Percentiles rank a stretch among this genome's conserved stretches.
These are phyloP conservation scores for Picathartes gymnocephalus DNA, from an alignment of 2,113 vertebrate species.

Conservation along the genomic window DNA sequence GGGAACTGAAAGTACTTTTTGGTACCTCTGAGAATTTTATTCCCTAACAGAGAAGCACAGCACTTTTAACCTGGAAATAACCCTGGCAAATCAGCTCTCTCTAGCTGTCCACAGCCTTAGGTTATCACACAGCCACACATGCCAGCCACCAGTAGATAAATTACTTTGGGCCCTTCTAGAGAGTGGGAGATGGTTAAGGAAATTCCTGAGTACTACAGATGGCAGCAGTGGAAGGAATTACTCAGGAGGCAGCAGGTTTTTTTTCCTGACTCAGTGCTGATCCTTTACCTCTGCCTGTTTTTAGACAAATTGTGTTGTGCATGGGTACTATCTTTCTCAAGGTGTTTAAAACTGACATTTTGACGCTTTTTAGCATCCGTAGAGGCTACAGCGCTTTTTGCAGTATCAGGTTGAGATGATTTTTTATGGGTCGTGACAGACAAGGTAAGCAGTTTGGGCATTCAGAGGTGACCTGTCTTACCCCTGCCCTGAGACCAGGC, in stretches of 20 bases:
- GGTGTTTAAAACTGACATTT: not conserved
- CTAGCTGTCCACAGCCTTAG: not conserved
- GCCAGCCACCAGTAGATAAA: not conserved
- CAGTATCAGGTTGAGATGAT: not conserved
- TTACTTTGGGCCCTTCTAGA: not conserved
- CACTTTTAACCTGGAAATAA: not conserved
- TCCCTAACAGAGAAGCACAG: not conserved
- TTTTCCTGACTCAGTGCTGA: not conserved
- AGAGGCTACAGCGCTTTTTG: not conserved
- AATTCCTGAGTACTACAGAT: not conserved
- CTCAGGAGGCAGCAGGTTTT: not conserved
- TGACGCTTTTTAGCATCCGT: not conserved
- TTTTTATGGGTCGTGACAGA: not conserved
- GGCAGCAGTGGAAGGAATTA: not conserved
- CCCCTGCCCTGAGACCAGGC: not conserved
- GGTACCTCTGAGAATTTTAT: not conserved
- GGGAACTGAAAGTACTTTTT: not conserved
- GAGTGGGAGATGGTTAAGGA: not conserved
- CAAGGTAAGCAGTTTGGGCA: not conserved
- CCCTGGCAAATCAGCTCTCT: not conserved
- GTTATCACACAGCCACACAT: not conserved
- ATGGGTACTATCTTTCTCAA: not conserved
- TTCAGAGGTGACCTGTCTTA: not conserved
- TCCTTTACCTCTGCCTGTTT: not conserved
- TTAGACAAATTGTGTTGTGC: not conserved